Percentiles rank a stretch among this genome's conserved stretches.
Conservation (phyloP, 2,797 vertebrate genomes). For the Chrysocyon brachyurus region DNA sequence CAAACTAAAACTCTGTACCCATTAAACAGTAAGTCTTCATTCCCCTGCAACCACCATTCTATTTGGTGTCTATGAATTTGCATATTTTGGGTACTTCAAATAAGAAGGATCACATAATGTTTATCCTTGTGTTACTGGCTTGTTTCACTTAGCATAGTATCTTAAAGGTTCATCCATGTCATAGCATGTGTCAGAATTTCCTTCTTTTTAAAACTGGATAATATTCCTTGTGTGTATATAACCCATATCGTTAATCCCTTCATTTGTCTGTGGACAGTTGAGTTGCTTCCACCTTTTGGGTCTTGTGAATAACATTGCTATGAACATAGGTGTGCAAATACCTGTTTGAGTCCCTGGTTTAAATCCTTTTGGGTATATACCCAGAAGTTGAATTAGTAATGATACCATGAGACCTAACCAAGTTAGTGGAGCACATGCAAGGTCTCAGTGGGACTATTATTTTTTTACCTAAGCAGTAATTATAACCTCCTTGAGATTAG, state of each 20-base stretch:
- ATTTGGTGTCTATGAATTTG: neutral
- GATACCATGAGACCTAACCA: neutral
- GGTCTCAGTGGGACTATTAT: neutral
- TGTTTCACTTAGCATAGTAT: neutral
- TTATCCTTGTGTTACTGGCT: constrained; percentile 27
- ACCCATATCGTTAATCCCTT: neutral
- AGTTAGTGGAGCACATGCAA: neutral
- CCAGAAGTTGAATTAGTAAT: neutral
- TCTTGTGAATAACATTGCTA: neutral
- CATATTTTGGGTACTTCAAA: neutral
- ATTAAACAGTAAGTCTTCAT: neutral
- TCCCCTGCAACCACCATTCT: neutral
- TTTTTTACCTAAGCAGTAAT: neutral
- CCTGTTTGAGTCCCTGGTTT: neutral
- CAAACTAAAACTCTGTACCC: neutral
- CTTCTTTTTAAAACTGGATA: neutral
- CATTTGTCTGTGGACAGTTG: neutral
- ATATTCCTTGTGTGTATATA: neutral
- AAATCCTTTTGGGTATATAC: neutral
- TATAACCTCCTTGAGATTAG: neutral
- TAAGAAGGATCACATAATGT: neutral
- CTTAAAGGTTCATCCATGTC: neutral
- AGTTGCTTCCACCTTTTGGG: neutral
- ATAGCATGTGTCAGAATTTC: neutral
- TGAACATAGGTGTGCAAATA: neutral